Evolutionary conservation across 2,113 vertebrate genomes (phyloP).

Genomic region (Brachyhypopomus occidentalis): DNA sequence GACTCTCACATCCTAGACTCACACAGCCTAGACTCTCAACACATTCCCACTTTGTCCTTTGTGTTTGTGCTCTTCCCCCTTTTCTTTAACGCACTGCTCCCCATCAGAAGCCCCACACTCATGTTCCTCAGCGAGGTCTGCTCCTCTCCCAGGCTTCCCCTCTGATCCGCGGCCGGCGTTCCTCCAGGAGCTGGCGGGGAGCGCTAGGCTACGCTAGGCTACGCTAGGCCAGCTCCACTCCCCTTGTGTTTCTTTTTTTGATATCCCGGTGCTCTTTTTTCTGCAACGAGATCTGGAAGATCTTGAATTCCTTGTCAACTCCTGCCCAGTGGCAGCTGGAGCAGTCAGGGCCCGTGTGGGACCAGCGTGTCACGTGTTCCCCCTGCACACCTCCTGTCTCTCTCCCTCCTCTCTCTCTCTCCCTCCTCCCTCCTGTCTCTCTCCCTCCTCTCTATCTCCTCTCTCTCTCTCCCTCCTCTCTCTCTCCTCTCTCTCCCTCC

Average conservation of each 20-base stretch:
- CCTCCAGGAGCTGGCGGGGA: constrained; percentile 23
- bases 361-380: background rate
- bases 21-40: too few relatives aligned
- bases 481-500: too few relatives aligned
- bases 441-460: background rate
- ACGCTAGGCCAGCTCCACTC: constrained; percentile 29
- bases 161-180: background rate
- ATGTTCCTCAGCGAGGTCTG: constrained; percentile 40
- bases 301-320: constrained; percentile 64
- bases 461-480: background rate
- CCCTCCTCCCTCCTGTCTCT: background rate
- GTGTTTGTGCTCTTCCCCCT: background rate
- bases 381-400: background rate
- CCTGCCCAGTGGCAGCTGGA: constrained; percentile 64
- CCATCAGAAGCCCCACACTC: constrained; percentile 20
- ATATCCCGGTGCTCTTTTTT: constrained; percentile 46
- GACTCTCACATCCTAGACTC: too few relatives aligned
- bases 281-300: constrained; percentile 52
- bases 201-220: constrained; percentile 18
- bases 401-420: background rate
- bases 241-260: constrained; percentile 38
- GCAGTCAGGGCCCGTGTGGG: constrained; percentile 38
- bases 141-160: background rate
- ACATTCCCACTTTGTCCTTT: background rate
- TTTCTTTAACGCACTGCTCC: background rate